Conservation (phyloP, 1,140 invertebrate genomes). For the Armadillidium nasatum region DNA sequence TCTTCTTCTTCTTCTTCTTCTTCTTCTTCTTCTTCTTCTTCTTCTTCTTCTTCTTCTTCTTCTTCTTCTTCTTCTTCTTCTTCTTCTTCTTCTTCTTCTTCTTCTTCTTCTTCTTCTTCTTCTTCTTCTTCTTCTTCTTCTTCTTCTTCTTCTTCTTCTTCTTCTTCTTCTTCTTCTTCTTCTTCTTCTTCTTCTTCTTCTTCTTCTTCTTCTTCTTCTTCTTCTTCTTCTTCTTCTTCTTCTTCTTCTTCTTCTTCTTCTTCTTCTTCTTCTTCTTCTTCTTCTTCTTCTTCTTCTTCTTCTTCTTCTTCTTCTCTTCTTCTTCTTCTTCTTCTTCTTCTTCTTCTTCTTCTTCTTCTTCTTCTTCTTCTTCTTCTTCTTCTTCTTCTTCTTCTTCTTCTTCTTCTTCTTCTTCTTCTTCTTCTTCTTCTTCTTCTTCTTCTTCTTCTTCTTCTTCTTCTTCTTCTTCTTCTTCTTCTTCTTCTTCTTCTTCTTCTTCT, state of each 20-base stretch:
- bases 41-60: constrained; percentile 9
- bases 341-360: constrained; percentile 10
- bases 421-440: constrained; percentile 10
- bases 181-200: constrained; percentile 9
- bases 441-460: constrained; percentile 10
- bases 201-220: constrained; percentile 9
- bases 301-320: no score
- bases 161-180: constrained; percentile 9
- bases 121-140: constrained; percentile 9
- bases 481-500: no score
- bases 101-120: constrained; percentile 9
- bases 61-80: constrained; percentile 9
- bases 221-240: constrained; percentile 9
- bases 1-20: constrained; percentile 16
- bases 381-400: no score
- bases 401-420: constrained; percentile 10
- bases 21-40: constrained; percentile 17
- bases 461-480: constrained; percentile 10
- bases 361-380: constrained; percentile 10
- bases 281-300: no score
- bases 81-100: constrained; percentile 9
- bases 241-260: constrained; percentile 9
- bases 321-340: constrained; percentile 10
- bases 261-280: constrained; percentile 9
- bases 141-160: constrained; percentile 9